Conservation (phyloP, 2,797 vertebrate species). For the Sebastes variabilis region DNA sequence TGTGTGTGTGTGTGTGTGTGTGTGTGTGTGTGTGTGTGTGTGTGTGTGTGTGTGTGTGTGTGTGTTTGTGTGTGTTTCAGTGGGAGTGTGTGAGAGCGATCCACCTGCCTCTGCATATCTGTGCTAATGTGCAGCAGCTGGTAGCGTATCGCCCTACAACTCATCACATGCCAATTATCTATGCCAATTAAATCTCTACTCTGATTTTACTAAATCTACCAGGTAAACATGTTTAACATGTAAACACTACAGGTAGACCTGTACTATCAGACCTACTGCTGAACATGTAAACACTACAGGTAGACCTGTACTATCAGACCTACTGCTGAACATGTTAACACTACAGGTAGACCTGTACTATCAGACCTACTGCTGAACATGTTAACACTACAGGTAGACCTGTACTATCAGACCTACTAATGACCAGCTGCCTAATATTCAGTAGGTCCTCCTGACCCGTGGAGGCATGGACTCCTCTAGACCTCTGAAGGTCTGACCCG, state of each 20-base stretch:
- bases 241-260: slow-evolving; percentile 34
- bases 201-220: slow-evolving; percentile 42
- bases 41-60: background rate
- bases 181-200: slow-evolving; percentile 57
- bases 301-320: background rate
- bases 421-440: no score
- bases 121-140: slow-evolving; percentile 72
- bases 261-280: background rate
- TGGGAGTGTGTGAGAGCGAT: background rate
- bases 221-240: slow-evolving; percentile 8
- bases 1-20: background rate
- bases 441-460: no score
- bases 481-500: no score
- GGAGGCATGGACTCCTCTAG: no score
- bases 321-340: slow-evolving; percentile 36
- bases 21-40: background rate
- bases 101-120: slow-evolving; percentile 57
- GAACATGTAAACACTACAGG: slow-evolving; percentile 43
- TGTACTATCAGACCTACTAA: no score
- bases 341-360: background rate
- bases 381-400: slow-evolving; percentile 36
- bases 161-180: slow-evolving; percentile 65
- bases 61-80: background rate
- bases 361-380: background rate
- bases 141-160: slow-evolving; percentile 65